Conservation (phyloP, 2,888 invertebrate species). For the Pardosa pseudoannulata region DNA sequence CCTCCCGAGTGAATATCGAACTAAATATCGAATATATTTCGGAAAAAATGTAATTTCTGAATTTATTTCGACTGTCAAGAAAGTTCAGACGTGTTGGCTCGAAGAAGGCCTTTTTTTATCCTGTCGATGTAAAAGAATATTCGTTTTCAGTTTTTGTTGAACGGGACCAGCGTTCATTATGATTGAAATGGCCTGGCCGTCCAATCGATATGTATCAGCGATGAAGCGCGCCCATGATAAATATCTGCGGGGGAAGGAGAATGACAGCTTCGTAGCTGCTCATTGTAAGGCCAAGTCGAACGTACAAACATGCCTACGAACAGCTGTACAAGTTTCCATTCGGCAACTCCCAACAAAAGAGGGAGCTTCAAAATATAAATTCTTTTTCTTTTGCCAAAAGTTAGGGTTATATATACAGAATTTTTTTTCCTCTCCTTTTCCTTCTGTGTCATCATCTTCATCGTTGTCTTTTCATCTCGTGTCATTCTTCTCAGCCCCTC, state of each 20-base stretch:
- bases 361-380: conserved; percentile 69
- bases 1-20: no score
- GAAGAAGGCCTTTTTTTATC: no score
- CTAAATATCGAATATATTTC: no score
- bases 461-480: conserved; percentile 68
- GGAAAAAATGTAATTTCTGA: background rate
- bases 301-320: conserved; percentile 59
- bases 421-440: no score
- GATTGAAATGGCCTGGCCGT: conserved; percentile 42
- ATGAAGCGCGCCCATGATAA: conserved; percentile 54
- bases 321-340: conserved; percentile 71
- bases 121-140: background rate
- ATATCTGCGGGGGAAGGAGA: conserved; percentile 32
- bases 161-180: conserved; percentile 42
- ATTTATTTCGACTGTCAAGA: background rate
- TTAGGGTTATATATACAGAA: no score
- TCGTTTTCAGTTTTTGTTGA: background rate
- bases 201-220: conserved; percentile 46
- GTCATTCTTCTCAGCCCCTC: conserved; percentile 57
- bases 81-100: background rate
- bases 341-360: conserved; percentile 58
- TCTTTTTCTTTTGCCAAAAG: conserved; percentile 47
- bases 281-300: conserved; percentile 51
- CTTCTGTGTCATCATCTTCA: conserved; percentile 66
- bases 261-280: conserved; percentile 50